Conservation (phyloP, 1,140 invertebrate species). For the Microplitis mediator region DNA sequence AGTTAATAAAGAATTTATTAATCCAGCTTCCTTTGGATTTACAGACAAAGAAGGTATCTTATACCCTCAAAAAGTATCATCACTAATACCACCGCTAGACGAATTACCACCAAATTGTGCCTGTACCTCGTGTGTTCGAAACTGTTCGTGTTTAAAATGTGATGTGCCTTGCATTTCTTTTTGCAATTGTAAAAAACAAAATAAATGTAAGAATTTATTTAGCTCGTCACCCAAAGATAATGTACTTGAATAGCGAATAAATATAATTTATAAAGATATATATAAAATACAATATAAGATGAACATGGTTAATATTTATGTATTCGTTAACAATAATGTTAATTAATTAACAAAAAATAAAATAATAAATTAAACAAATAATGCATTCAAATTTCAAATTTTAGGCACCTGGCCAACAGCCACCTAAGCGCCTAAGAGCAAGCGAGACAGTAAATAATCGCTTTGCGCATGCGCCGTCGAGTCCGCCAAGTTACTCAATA, state of each 20-base stretch:
- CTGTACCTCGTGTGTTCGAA: not conserved
- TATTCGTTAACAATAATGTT: too few relatives aligned
- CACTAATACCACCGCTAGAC: not conserved
- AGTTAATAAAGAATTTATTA: not conserved
- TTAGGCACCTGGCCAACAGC: too few relatives aligned
- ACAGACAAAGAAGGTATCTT: not conserved
- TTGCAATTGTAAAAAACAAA: not conserved
- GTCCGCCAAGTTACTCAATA: too few relatives aligned
- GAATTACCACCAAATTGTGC: constrained; percentile 1
- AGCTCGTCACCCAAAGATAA: not conserved
- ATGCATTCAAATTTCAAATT: too few relatives aligned
- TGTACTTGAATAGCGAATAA: not conserved
- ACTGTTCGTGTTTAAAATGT: not conserved
- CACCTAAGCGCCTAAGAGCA: too few relatives aligned
- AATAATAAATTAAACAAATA: too few relatives aligned
- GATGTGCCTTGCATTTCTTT: not conserved
- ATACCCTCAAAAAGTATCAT: not conserved
- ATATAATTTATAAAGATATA: not conserved
- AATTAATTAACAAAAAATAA: too few relatives aligned
- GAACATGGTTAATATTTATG: too few relatives aligned
- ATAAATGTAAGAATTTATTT: not conserved
- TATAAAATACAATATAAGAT: too few relatives aligned
- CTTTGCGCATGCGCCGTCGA: too few relatives aligned
- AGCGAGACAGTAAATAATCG: too few relatives aligned
- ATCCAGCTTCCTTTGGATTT: not conserved